Percentiles rank a stretch among this genome's conserved stretches.
phyloP scores from a whole-genome alignment of 2,113 vertebrate species.

The Siniperca chuatsi region DNA sequence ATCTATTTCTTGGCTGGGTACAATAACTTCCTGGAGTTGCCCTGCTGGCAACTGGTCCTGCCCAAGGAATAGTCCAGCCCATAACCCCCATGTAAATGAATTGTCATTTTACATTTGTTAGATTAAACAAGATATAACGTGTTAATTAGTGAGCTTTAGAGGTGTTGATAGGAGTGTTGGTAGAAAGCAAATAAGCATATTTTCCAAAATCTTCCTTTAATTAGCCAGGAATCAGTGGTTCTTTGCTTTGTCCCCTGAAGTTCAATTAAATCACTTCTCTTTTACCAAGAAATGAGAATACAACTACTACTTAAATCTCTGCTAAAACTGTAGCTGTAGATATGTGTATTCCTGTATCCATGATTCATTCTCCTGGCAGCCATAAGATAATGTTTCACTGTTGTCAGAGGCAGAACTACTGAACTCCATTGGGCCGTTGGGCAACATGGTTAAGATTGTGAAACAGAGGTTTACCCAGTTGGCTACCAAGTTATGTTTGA shows the following conservation, averaged over 20 bases:
- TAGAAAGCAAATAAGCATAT: neutral
- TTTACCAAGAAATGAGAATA: slow-evolving; percentile 1
- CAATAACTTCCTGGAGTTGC: neutral
- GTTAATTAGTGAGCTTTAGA: neutral
- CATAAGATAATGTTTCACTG: neutral
- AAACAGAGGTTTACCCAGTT: slow-evolving; percentile 6
- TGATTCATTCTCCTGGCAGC: neutral
- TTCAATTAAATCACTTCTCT: neutral
- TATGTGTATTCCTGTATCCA: neutral
- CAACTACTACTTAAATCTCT: neutral
- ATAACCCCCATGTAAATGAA: neutral
- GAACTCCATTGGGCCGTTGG: neutral
- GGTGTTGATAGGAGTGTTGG: neutral
- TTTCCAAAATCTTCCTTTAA: neutral
- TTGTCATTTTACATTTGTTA: neutral
- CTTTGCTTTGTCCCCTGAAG: neutral
- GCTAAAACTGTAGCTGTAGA: neutral
- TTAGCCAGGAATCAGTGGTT: neutral
- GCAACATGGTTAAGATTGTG: slow-evolving; percentile 11
- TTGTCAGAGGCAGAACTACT: slow-evolving; percentile 1
- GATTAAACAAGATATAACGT: neutral
- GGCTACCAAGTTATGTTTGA: neutral
- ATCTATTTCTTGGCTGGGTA: neutral
- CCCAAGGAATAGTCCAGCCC: neutral
- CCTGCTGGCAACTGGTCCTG: neutral